Conservation (phyloP, 2,113 vertebrate genomes). For the Colossoma macropomum region DNA sequence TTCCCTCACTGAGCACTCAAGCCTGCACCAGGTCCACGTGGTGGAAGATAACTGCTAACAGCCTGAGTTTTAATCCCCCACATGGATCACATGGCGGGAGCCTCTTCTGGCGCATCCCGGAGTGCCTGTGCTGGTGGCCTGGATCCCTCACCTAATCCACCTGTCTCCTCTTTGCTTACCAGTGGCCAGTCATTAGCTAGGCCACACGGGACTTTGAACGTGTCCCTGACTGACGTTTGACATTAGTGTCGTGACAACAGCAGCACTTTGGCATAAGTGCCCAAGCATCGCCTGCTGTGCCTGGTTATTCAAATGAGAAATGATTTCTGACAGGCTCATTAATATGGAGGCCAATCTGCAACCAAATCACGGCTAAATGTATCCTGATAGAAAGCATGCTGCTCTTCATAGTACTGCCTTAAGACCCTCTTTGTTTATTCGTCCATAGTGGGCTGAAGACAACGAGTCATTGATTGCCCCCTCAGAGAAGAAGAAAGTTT, state of each 20-base stretch:
- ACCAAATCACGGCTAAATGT: slow-evolving; percentile 11
- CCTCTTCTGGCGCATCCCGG: not conserved
- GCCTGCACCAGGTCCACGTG: slow-evolving; percentile 1
- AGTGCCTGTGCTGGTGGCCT: not conserved
- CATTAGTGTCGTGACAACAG: slow-evolving; percentile 8
- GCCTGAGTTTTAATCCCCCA: slow-evolving; percentile 16
- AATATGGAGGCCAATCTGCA: slow-evolving; percentile 47
- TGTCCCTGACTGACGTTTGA: not conserved
- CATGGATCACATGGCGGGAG: slow-evolving; percentile 13
- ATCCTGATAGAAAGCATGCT: slow-evolving; percentile 8
- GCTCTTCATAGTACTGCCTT: not conserved
- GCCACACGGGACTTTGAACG: not conserved
- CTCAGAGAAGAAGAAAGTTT: not conserved
- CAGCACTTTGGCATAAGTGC: slow-evolving; percentile 12
- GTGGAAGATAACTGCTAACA: not conserved
- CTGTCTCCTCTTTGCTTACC: not conserved
- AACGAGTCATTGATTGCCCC: not conserved
- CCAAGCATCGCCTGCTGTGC: slow-evolving; percentile 22
- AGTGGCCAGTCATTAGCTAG: not conserved
- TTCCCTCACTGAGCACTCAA: not conserved
- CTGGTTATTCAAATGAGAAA: slow-evolving; percentile 39
- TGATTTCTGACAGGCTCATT: slow-evolving; percentile 53
- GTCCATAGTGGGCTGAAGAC: slow-evolving; percentile 11
- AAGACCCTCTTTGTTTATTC: not conserved
- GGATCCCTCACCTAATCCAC: not conserved